phyloP scores from a whole-genome alignment of 2,797 vertebrate genomes.

The Tragelaphus eurycerus region DNA sequence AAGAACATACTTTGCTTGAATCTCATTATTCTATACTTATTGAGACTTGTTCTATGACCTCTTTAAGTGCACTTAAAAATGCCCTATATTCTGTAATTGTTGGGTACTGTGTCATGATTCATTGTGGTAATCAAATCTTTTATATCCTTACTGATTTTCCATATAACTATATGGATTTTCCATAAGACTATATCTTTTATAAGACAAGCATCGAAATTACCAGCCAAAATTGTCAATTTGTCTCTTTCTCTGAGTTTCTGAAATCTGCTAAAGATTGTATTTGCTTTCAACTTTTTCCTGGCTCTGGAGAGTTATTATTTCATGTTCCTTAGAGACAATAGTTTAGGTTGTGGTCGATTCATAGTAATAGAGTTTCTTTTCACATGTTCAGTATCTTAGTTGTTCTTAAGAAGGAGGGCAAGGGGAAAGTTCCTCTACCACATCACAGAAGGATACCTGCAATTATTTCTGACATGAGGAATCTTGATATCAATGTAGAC shows the following conservation, averaged over 20 bases:
- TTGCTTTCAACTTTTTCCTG: not conserved
- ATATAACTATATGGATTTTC: not conserved
- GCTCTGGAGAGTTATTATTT: not conserved
- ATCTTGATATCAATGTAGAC: not conserved
- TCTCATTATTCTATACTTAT: not conserved
- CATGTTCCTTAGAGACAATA: not conserved
- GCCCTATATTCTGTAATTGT: not conserved
- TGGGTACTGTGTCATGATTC: rapidly evolving
- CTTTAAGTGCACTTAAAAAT: not conserved
- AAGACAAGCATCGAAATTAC: not conserved
- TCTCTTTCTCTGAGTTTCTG: not conserved
- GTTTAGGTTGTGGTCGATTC: not conserved
- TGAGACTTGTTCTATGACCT: not conserved
- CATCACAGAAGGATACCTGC: not conserved
- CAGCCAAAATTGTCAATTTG: not conserved
- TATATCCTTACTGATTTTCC: not conserved
- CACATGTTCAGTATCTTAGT: not conserved
- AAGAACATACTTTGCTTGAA: not conserved
- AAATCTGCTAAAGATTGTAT: not conserved
- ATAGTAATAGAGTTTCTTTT: not conserved
- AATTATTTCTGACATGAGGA: not conserved
- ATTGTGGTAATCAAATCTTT: not conserved
- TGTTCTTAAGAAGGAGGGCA: not conserved
- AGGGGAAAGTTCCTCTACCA: not conserved
- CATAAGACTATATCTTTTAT: not conserved